Evolutionary conservation across 2,797 vertebrate species (phyloP), one percentile per base, ranked within the genome.

Genomic region (Acropternis orthonyx): DNA sequence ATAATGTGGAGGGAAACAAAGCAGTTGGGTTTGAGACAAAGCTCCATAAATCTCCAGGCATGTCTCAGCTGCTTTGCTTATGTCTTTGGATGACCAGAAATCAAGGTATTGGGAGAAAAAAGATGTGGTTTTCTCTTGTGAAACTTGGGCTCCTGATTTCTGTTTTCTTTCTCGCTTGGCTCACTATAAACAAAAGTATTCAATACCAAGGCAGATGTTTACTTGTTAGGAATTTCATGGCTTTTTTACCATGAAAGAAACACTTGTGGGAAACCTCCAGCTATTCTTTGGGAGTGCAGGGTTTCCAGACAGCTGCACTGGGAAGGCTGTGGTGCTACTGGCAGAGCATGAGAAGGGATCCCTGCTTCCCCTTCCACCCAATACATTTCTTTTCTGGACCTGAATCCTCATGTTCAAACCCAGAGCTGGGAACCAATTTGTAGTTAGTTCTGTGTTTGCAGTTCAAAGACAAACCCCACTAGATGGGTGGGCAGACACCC

Each of bases 41-140:
- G 48, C 49, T 79, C 67, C 63, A 26, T 54, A 52, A 61, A 82
- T 41, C 58, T 58, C n/a, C 55, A 71, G 54, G 66, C 7, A 9
- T 1, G 4, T 59, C 87, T 68, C 66, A 81, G 34, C 51, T 83
- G 37, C 65, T 73, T 72, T 72, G 58, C 32, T 32, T 58, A 6
- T 18, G 39, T 24, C 62, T 62, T 63, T 54, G 58, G 48, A 36
- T 20, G 30, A 43, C 14, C 5, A 48, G 48, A 66, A 56, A 87
- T 55, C 54, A n/a, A 43, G 54, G 19, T 32, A 49, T 28, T 34
- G 21, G 37, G 44, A 48, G 54, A 62, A 43, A 52, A 74, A 78
- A n/a, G n/a, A 13, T 2, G 20, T 0, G 0, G 20, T 28, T 82
- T 69, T 56, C 48, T 46, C 16, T 71, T 32, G 48, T 71, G 62